Base-by-base conservation (phyloP, 2,113 vertebrate genomes). In the Copsychus sechellarum region DNA sequence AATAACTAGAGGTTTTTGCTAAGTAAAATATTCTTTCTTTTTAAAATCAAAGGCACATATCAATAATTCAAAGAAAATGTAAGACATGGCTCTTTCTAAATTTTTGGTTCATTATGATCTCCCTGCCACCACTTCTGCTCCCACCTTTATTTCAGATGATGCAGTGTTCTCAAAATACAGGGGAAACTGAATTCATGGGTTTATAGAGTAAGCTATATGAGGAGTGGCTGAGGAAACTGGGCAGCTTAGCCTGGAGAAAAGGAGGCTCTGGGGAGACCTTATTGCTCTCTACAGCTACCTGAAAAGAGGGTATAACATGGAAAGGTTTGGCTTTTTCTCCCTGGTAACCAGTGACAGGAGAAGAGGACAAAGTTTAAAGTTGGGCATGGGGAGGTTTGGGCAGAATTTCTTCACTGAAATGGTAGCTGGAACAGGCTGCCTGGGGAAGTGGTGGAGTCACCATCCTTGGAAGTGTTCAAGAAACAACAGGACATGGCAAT, bases 81-180 rank as follows among this genome's bases (percentile, higher is more conserved):
- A 31, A 85, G 17, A 64, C 3, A 31, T 18, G 4, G 1, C 1
- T 36, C 3, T 47, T 51, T 48, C 28, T 0, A 14, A 65, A 53
- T 29, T 58, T 90, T 79, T 43, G 28, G 5, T 54, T 85, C 38
- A 14, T 71, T 3, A 78, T 40, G 31, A 10, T 40, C 8, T 67
- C 14, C 16, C n/a, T 15, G 9, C 15, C 26, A 28, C 14, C 11
- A 58, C 5, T 5, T 2, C 4, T 19, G 5, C 4, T 5, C 42
- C 3, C 2, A 2, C 2, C 7, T 64, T 61, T 62, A 64, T 66
- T 86, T 86, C 43, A 67, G 25, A 58, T 58, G 6, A 29, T 6
- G 16, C 15, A 16, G 5, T 54, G 11, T 22, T 64, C 18, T 72
- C 34, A 71, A 76, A 88, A 45, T 42, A 29, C 0, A 40, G 24